Conservation (phyloP, 2,797 vertebrate genomes). For the Falco biarmicus region DNA sequence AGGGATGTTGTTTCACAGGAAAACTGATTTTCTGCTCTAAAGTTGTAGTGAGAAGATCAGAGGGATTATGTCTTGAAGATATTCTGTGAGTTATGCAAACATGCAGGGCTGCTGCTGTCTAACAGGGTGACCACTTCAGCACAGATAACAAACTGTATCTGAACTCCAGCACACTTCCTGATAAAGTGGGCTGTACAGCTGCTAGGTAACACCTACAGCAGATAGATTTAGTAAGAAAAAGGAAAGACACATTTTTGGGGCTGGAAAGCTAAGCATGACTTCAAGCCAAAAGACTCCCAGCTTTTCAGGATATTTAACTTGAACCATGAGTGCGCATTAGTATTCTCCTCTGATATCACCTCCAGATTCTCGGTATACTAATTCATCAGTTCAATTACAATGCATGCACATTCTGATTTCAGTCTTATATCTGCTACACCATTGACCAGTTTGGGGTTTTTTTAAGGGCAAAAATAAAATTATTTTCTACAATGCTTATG, state of each 20-base stretch:
- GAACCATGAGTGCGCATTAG: neutral
- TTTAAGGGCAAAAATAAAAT: neutral
- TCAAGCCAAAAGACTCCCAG: neutral
- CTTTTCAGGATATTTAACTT: neutral
- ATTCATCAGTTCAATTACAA: neutral
- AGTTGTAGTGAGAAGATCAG: neutral
- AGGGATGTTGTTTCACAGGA: neutral
- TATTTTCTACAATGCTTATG: neutral
- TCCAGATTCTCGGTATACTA: neutral
- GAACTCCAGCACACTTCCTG: neutral
- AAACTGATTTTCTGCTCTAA: slow-evolving; percentile 1
- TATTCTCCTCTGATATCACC: neutral
- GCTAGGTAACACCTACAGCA: neutral
- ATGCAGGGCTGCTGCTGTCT: neutral
- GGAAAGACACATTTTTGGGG: neutral
- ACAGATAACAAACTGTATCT: slow-evolving; percentile 25
- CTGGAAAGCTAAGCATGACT: neutral
- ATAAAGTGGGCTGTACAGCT: neutral
- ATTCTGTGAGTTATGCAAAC: neutral
- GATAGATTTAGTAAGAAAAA: neutral
- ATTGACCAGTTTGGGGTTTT: accelerated
- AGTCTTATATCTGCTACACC: neutral
- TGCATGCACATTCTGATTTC: neutral
- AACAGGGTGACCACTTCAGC: slow-evolving; percentile 13
- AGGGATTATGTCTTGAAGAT: neutral